Evolutionary conservation across 2,888 invertebrate species (phyloP).

Genomic region (Cerceris rybyensis): DNA sequence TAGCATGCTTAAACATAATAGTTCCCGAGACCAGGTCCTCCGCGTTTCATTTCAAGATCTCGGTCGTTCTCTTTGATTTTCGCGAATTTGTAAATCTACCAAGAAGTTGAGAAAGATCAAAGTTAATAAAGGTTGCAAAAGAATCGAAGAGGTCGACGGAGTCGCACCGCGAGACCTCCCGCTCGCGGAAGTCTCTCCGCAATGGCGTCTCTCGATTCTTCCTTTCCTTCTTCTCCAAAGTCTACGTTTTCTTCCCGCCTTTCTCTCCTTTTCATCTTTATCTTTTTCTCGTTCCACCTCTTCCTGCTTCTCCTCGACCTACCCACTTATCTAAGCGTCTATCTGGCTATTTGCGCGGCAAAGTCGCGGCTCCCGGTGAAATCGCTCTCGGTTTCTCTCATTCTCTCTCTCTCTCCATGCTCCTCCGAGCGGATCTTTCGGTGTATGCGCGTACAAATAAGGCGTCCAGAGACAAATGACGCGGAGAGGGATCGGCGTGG

Average conservation of each 20-base stretch:
- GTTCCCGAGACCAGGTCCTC: too few species aligned
- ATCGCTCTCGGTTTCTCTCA: neutral
- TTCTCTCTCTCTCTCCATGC: conserved; percentile 7
- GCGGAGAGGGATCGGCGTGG: conserved; percentile 76
- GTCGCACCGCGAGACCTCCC: too few species aligned
- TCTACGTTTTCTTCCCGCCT: neutral
- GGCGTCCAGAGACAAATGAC: conserved; percentile 78
- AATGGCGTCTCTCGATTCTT: too few species aligned
- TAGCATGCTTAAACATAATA: too few species aligned
- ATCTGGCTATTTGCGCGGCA: conserved; percentile 1
- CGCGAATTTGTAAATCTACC: too few species aligned
- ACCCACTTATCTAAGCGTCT: conserved; percentile 1
- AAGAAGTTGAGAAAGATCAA: too few species aligned
- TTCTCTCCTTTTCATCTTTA: neutral
- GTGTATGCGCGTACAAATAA: conserved; percentile 74
- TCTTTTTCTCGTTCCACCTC: conserved; percentile 1
- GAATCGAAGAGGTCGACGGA: too few species aligned
- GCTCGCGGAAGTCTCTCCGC: too few species aligned
- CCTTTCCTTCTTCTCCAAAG: conserved; percentile 8
- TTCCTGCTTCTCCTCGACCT: conserved; percentile 3
- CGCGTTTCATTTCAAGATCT: too few species aligned
- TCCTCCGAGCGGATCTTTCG: conserved; percentile 11
- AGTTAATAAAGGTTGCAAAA: too few species aligned
- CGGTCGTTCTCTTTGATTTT: too few species aligned
- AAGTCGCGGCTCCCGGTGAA: neutral